Percentiles rank a stretch among this genome's conserved stretches.
Evolutionary conservation across 2,797 vertebrate species (phyloP).

Genomic region (Lagorchestes hirsutus): DNA sequence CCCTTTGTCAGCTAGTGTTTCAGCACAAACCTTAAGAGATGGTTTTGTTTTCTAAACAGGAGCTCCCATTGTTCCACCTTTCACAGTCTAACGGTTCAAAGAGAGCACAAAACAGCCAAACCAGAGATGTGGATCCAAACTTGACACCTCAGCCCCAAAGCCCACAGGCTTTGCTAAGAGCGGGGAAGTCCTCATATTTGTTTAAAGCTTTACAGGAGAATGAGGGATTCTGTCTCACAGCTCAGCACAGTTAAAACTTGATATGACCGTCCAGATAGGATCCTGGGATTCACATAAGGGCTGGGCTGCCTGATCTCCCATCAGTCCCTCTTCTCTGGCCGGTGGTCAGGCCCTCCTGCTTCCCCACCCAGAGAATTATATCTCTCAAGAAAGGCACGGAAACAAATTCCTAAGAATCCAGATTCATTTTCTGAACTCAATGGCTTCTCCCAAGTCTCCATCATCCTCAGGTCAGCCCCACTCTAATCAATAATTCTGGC

Average conservation of each 20-base stretch:
- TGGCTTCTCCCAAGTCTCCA: not conserved
- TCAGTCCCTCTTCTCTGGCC: not conserved
- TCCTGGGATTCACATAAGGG: not conserved
- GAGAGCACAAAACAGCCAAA: not conserved
- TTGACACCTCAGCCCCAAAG: not conserved
- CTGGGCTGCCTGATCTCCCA: not conserved
- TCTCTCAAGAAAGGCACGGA: conserved; percentile 7
- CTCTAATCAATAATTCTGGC: not conserved
- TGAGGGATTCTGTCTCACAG: not conserved
- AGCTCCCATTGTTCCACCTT: not conserved
- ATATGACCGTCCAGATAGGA: not conserved
- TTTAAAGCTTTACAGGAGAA: not conserved
- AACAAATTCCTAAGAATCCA: not conserved
- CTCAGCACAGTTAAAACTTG: not conserved
- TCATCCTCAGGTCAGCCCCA: not conserved
- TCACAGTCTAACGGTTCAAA: not conserved
- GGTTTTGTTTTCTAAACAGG: conserved; percentile 19
- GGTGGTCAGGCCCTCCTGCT: not conserved
- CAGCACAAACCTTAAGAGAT: not conserved
- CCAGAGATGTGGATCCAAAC: not conserved
- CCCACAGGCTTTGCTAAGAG: not conserved
- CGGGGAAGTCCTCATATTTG: not conserved
- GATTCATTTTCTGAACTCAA: too few relatives aligned
- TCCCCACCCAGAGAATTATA: not conserved
- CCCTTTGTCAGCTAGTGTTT: not conserved